Evolutionary conservation across 1,140 invertebrate species (phyloP), one percentile per base, ranked within the genome.

Genomic region (Lepidurus couesii): DNA sequence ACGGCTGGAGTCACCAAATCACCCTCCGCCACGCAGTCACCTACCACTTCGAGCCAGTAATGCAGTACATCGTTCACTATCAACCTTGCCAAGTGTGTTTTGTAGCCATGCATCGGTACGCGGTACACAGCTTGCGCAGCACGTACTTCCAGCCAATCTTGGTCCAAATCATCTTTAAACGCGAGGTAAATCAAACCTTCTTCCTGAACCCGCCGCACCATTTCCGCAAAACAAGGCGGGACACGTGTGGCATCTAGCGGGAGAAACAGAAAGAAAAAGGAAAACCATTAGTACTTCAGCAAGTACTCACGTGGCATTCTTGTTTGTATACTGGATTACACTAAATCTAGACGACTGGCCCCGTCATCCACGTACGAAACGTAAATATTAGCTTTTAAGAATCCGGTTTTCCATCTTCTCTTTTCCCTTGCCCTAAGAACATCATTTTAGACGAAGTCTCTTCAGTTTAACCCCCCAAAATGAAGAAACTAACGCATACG

Each of bases 11-110:
- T 42, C 74, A 8, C 13, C 44, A 21, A 74, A 45, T 11, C 65
- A 75, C 42, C 78, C 78, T 34, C n/a, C 42, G 78, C 78, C 11
- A 79, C 24, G 44, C 78, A 79, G 21, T 79, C 73, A 24, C 78
- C 78, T 2, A 79, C 42, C 1, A 79, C 78, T 79, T 79, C 78
- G 1, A 79, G 44, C 78, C 78, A 79, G 34, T 75, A 79, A 11
- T 44, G 43, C 43, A 79, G 47, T 11, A 75, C 42, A 0, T 21
- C 34, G 47, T 79, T 42, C 26, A 79, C 74, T 44, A 79, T 42
- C 9, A 79, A 75, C 42, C 78, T 42, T 24, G 73, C 44, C 24
- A 79, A 45, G 24, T 79, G 78, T 7, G 78, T 79, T 34, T 75
- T 13, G 34, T 79, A 79, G 3, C 78, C 78, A 42, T 44, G 73